phyloP scores from a whole-genome alignment of 2,888 invertebrate genomes.

The Gisinianus flammeolus region DNA sequence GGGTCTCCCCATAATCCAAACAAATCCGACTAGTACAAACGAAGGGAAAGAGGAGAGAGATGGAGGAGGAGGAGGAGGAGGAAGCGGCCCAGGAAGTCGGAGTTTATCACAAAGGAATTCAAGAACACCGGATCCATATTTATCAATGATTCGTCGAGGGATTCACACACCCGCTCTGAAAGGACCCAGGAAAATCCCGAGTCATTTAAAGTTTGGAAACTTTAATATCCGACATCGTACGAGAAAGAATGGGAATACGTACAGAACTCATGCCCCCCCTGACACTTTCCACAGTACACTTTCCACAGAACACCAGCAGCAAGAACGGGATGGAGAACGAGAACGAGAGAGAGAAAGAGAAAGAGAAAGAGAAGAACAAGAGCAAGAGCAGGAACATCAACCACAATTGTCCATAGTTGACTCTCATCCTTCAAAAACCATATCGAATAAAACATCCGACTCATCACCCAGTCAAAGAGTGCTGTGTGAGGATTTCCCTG shows the following conservation, averaged over 20 bases:
- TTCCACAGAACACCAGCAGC: neutral
- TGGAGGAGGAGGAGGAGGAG: neutral
- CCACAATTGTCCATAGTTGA: too few relatives aligned
- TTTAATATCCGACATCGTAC: conserved; percentile 24
- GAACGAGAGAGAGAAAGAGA: too few relatives aligned
- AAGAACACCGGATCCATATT: neutral
- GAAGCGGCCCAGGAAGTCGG: neutral
- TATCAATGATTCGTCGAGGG: conserved; percentile 5
- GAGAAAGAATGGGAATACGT: neutral
- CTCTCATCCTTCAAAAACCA: neutral
- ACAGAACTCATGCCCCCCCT: neutral
- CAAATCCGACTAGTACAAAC: too few relatives aligned
- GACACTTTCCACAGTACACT: too few relatives aligned
- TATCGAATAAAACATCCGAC: neutral
- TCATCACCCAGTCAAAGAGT: neutral
- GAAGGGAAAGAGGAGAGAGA: too few relatives aligned
- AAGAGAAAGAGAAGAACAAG: too few relatives aligned
- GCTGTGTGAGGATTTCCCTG: conserved; percentile 3
- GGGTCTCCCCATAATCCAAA: neutral
- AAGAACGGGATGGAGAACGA: too few relatives aligned
- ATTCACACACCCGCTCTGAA: neutral
- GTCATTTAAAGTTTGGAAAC: conserved; percentile 39
- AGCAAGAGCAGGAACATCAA: too few relatives aligned
- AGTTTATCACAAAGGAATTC: neutral
- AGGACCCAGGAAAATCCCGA: conserved; percentile 31